These are phyloP conservation scores for Syngnathus floridae DNA, from an alignment of 2,113 vertebrate genomes.

Conservation along the genomic window DNA sequence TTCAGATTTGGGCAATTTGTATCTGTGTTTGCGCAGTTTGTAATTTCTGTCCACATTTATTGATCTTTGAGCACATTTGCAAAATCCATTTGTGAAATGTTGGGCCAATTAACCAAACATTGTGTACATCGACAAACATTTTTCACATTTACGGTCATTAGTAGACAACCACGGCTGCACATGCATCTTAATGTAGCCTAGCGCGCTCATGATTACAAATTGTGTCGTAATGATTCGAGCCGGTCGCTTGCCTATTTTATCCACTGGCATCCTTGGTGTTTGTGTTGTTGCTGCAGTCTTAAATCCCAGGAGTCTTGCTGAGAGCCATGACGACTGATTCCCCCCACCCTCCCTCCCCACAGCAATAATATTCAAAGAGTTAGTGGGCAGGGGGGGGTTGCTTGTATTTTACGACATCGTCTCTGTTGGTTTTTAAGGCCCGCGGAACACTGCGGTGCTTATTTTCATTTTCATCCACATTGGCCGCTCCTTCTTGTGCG, in stretches of 20 bases:
- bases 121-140: background rate
- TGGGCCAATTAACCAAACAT: background rate
- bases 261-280: conserved; percentile 14
- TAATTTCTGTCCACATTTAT: background rate
- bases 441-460: conserved; percentile 46
- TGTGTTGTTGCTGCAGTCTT: conserved; percentile 25
- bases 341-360: conserved; percentile 31
- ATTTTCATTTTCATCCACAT: conserved; percentile 70
- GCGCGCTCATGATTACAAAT: background rate
- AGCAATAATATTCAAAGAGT: conserved; percentile 46
- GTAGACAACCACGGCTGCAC: background rate
- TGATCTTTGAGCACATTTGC: background rate
- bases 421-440: conserved; percentile 33
- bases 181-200: background rate
- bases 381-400: background rate
- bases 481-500: conserved; percentile 53
- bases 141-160: background rate
- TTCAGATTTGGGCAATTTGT: background rate
- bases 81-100: no score
- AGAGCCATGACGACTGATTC: conserved; percentile 38
- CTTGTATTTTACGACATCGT: conserved; percentile 41
- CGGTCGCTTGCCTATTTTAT: background rate
- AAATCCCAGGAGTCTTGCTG: conserved; percentile 36
- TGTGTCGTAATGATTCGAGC: background rate
- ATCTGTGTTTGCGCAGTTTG: no score